Base-by-base conservation (phyloP, 1,140 invertebrate genomes). In the Aphaenogaster floridana region DNA sequence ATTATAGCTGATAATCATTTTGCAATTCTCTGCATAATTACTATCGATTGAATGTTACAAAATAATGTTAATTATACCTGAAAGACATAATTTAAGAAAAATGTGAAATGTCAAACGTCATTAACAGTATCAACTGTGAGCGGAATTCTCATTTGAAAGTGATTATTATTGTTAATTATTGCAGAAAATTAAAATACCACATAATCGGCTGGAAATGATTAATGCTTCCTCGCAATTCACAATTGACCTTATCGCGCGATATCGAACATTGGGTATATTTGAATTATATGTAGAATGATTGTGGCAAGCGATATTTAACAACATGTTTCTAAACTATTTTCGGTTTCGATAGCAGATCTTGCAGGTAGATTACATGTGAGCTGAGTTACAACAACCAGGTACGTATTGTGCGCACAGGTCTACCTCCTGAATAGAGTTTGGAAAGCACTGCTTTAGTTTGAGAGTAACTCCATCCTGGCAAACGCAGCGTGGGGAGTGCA, bases 401-500 rank as follows among this genome's bases (percentile, higher is more conserved):
- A 54, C 36, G n/a, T 64, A 81, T 69, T 80, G 78, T 69, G 63
- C n/a, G 48, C 63, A 17, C 21, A 42, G 13, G 63, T 45, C 11
- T 34, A 34, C 28, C 17, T 13, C 5, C n/a, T 54, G 48, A 69
- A 68, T 64, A 54, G 64, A 69, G 78, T 81, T 81, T 54, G 42
- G 78, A 57, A 81, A 69, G 78, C 21, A 42, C 63, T 54, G 78
- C 36, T 69, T 81, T 45, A 81, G 78, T 81, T 81, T 13, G 78
- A 57, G 64, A 81, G 36, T 48, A 69, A 69, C 63, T 81, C 50
- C 15, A 68, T 28, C 8, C 36, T 17, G 36, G 50, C 64, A 34
- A 69, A 69, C 63, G 78, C 63, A 68, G 36, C 48, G 21, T 81
- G 15, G 64, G 28, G 78, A 68, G 63, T 52, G 77, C 77, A 39